These are phyloP conservation scores for Ennomos fuscantarius DNA, from an alignment of 2,888 invertebrate species.

Conservation along the genomic window DNA sequence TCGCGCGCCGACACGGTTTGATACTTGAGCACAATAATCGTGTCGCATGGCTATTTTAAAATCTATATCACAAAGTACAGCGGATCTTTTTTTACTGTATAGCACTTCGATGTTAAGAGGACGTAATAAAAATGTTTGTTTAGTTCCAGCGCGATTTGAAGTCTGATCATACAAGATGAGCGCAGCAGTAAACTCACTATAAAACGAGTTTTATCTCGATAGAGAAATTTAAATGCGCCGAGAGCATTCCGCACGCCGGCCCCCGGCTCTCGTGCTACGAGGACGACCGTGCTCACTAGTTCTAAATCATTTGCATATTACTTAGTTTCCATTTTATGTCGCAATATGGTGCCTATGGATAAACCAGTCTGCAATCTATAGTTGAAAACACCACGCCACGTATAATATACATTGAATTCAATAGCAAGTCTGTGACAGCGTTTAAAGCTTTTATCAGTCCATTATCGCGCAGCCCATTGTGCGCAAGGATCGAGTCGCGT, in stretches of 20 bases:
- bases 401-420: conserved; percentile 25
- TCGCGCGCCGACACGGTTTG: conserved; percentile 15
- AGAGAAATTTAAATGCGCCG: conserved; percentile 27
- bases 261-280: background rate
- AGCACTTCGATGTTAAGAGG: conserved; percentile 13
- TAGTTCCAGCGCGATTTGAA: conserved; percentile 9
- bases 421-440: conserved; percentile 32
- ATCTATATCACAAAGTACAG: conserved; percentile 1
- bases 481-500: conserved; percentile 54
- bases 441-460: conserved; percentile 37
- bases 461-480: conserved; percentile 33
- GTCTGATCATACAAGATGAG: conserved; percentile 13
- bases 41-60: conserved; percentile 2
- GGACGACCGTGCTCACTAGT: conserved; percentile 21
- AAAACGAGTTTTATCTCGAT: conserved; percentile 30
- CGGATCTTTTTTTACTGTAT: conserved; percentile 38
- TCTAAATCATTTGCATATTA: conserved; percentile 36
- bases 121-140: conserved; percentile 19
- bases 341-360: conserved; percentile 25
- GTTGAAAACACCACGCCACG: conserved; percentile 30
- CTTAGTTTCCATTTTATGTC: conserved; percentile 30
- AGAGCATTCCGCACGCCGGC: conserved; percentile 18
- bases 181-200: conserved; percentile 29
- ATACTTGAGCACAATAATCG: conserved; percentile 19
- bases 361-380: conserved; percentile 29